Conservation (phyloP, 2,797 vertebrate genomes). For the Neopelma chrysocephalum region DNA sequence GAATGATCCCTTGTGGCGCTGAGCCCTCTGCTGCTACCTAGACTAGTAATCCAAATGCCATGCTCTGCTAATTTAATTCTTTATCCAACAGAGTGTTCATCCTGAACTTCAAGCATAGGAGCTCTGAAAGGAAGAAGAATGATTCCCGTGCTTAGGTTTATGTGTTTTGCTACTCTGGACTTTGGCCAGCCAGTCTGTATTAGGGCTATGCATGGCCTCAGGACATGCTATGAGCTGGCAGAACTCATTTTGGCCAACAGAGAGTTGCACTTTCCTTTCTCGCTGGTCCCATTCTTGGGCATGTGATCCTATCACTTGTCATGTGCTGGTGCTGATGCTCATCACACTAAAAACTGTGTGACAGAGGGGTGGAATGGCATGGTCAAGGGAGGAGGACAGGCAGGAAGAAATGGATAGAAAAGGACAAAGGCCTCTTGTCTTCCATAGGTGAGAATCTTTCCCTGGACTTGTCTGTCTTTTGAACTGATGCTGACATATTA, state of each 20-base stretch:
- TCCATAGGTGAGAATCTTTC: neutral
- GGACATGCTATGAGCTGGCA: neutral
- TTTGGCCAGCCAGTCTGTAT: neutral
- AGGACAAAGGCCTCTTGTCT: neutral
- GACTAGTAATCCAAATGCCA: neutral
- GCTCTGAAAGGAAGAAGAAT: neutral
- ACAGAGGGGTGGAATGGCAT: neutral
- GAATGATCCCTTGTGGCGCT: neutral
- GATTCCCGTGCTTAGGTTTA: neutral
- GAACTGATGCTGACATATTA: neutral
- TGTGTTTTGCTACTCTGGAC: neutral
- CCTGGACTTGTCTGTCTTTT: neutral
- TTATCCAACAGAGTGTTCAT: neutral
- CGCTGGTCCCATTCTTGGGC: neutral
- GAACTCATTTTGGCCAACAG: neutral
- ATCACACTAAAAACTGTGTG: rapidly evolving
- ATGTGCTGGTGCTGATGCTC: neutral
- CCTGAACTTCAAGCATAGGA: neutral
- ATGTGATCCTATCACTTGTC: rapidly evolving
- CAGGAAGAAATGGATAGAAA: neutral
- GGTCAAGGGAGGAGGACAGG: neutral
- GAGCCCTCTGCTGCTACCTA: neutral
- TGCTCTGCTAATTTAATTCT: neutral
- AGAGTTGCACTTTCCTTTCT: neutral
- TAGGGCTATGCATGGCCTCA: neutral